These are phyloP conservation scores for Eudyptes chrysolophus DNA, from an alignment of 2,113 vertebrate genomes.

Conservation along the genomic window DNA sequence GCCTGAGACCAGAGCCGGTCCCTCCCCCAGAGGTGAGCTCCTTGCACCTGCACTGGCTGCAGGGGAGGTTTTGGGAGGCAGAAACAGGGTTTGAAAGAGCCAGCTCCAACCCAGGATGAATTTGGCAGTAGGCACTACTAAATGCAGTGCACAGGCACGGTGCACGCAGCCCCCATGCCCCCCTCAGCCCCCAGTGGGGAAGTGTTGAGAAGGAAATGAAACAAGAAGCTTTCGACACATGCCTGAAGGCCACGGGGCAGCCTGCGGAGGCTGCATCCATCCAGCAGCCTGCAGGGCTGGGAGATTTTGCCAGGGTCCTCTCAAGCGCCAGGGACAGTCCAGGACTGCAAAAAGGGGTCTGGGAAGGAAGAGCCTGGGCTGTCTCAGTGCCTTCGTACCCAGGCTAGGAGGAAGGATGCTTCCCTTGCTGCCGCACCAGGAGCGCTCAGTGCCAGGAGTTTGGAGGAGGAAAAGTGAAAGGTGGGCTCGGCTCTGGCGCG, in stretches of 20 bases:
- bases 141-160: accelerated
- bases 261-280: background rate
- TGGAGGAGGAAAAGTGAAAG: background rate
- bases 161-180: background rate
- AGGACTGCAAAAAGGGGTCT: background rate
- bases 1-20: accelerated
- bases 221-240: background rate
- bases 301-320: background rate
- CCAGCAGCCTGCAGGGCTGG: background rate
- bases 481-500: background rate
- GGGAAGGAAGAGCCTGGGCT: background rate
- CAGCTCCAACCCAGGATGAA: background rate
- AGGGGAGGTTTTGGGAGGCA: background rate
- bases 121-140: background rate
- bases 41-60: background rate
- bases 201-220: constrained; percentile 19
- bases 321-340: background rate
- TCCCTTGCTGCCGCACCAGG: background rate
- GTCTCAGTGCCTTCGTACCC: too few species aligned
- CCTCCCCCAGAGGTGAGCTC: background rate
- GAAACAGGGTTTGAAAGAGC: background rate
- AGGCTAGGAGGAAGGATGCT: background rate
- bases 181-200: background rate
- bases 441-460: background rate
- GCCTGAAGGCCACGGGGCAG: background rate